These are phyloP conservation scores for Erebia epiphron DNA, from an alignment of 2,888 invertebrate genomes.

Conservation along the genomic window DNA sequence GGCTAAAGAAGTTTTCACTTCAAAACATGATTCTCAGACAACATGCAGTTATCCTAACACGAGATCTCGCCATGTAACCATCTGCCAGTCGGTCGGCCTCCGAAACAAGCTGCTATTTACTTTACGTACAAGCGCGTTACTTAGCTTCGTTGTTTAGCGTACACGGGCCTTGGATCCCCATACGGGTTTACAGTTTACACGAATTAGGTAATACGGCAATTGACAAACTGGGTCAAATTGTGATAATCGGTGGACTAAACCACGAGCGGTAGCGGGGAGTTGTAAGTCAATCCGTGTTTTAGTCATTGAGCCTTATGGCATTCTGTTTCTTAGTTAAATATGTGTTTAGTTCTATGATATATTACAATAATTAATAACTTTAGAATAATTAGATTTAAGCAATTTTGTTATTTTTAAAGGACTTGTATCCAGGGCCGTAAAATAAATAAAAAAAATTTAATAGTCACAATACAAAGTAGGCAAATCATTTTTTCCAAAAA, in stretches of 20 bases:
- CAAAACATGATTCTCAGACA: neutral
- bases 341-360: too few species aligned
- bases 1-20: too few species aligned
- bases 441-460: too few species aligned
- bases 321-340: too few species aligned
- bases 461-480: too few species aligned
- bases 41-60: constrained; percentile 18
- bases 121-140: constrained; percentile 29
- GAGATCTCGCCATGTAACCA: constrained; percentile 1
- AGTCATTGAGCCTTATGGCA: too few species aligned
- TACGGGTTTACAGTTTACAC: constrained; percentile 72
- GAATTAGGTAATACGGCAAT: constrained; percentile 74
- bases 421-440: too few species aligned
- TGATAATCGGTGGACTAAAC: constrained; percentile 33
- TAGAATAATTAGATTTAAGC: too few species aligned
- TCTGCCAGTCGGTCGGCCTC: constrained; percentile 36
- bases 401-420: too few species aligned
- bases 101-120: constrained; percentile 38
- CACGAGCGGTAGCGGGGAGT: constrained; percentile 34
- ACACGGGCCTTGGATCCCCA: constrained; percentile 58
- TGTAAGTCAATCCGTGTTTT: too few species aligned
- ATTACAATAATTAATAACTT: too few species aligned
- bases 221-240: constrained; percentile 66
- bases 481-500: too few species aligned
- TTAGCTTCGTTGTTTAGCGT: constrained; percentile 43